Conservation (phyloP, 1,140 invertebrate species). For the Heliothis subflexa region DNA sequence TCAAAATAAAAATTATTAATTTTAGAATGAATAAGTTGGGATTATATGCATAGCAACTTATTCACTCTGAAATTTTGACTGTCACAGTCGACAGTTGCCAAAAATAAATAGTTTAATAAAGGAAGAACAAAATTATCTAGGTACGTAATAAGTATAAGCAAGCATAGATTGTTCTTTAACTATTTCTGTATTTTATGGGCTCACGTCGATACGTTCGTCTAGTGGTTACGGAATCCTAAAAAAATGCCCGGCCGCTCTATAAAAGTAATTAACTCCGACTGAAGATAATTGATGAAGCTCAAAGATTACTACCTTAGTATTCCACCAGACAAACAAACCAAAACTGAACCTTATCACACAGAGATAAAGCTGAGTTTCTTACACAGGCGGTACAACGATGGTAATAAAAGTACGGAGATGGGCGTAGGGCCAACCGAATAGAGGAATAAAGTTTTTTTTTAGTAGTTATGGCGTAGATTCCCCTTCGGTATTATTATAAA, state of each 20-base stretch:
- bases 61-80: no score
- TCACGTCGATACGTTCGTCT: conserved; percentile 13
- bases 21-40: no score
- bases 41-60: no score
- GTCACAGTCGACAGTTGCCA: no score
- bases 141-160: background rate
- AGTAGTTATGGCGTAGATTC: conserved; percentile 56
- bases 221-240: conserved; percentile 58
- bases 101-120: no score
- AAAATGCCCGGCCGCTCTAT: conserved; percentile 73
- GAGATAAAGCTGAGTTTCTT: conserved; percentile 53
- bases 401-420: conserved; percentile 70
- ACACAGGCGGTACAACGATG: conserved; percentile 16
- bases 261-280: conserved; percentile 84
- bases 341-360: conserved; percentile 54
- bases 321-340: conserved; percentile 29
- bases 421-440: conserved; percentile 68
- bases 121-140: background rate
- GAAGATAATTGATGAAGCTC: conserved; percentile 84
- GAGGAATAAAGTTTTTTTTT: conserved; percentile 70
- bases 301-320: conserved; percentile 78
- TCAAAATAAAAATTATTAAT: no score
- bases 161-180: background rate
- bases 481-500: conserved; percentile 81
- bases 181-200: background rate